These are phyloP conservation scores for Venustoraphidia nigricollis DNA, from an alignment of 2,888 invertebrate species.

Conservation along the genomic window DNA sequence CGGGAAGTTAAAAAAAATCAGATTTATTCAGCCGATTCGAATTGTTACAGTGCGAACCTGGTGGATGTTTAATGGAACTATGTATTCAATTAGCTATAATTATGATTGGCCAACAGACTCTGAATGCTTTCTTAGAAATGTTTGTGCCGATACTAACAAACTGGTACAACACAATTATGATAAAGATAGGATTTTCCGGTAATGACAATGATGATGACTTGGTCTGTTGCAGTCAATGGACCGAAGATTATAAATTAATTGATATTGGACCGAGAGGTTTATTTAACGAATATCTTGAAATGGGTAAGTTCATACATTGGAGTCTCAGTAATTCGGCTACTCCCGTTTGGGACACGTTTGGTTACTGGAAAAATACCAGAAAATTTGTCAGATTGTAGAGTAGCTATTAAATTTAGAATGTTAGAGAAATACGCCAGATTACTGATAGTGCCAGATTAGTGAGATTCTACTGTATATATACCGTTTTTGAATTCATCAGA, in stretches of 20 bases:
- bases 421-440: conserved; percentile 1
- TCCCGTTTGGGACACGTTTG: neutral
- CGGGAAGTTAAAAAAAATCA: too few relatives aligned
- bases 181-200: conserved; percentile 31
- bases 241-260: conserved; percentile 53
- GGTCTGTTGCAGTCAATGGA: conserved; percentile 50
- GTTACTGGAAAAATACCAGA: neutral
- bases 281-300: conserved; percentile 73
- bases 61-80: conserved; percentile 74
- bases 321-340: neutral
- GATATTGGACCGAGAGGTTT: conserved; percentile 49
- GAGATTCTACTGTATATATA: too few relatives aligned
- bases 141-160: conserved; percentile 45
- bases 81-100: conserved; percentile 75
- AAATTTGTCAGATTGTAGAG: neutral
- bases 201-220: conserved; percentile 26
- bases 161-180: conserved; percentile 32
- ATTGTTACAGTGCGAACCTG: conserved; percentile 52
- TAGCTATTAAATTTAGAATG: neutral
- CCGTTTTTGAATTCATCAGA: too few relatives aligned
- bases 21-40: neutral
- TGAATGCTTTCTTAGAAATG: conserved; percentile 65
- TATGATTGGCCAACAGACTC: conserved; percentile 72
- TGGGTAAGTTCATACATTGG: conserved; percentile 41
- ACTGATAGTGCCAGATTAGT: too few relatives aligned